Evolutionary conservation across 2,888 invertebrate genomes (phyloP).

Genomic region (Bursaphelenchus okinawaensis): DNA sequence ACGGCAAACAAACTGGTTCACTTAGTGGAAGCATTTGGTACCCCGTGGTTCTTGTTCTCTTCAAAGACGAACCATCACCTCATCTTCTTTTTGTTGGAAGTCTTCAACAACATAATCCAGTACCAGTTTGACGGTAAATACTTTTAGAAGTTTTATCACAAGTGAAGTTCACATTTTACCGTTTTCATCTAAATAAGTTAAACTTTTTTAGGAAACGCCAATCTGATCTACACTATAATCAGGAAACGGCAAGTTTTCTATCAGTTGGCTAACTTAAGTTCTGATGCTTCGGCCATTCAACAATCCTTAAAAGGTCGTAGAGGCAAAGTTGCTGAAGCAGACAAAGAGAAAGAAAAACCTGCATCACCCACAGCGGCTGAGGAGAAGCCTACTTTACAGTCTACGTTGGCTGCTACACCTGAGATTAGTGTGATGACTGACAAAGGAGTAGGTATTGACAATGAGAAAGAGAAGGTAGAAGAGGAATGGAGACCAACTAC

Average conservation of each 20-base stretch:
- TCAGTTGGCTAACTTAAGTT: slow-evolving; percentile 88
- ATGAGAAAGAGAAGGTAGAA: slow-evolving; percentile 20
- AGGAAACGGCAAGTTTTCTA: slow-evolving; percentile 97
- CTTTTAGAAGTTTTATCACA: too few species aligned
- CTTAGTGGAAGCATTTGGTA: slow-evolving; percentile 77
- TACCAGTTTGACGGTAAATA: slow-evolving; percentile 86
- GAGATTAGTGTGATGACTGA: slow-evolving; percentile 88
- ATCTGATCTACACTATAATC: slow-evolving; percentile 96
- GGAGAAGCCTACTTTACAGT: slow-evolving; percentile 62
- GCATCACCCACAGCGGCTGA: slow-evolving; percentile 6
- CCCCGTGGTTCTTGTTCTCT: slow-evolving; percentile 97
- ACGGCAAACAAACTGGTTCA: slow-evolving; percentile 93
- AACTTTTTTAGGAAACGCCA: slow-evolving; percentile 76
- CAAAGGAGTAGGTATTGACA: slow-evolving; percentile 33
- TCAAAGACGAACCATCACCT: slow-evolving; percentile 93
- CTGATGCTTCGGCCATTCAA: slow-evolving; percentile 81
- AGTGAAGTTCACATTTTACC: slow-evolving; percentile 4
- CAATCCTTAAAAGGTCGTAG: slow-evolving; percentile 65
- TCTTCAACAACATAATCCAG: slow-evolving; percentile 99
- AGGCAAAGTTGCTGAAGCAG: slow-evolving; percentile 33
- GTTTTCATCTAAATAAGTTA: neutral
- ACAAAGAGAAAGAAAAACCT: slow-evolving; percentile 12
- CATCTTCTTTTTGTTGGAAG: slow-evolving; percentile 94
- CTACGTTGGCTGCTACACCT: slow-evolving; percentile 82
- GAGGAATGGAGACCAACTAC: slow-evolving; percentile 78